Percentiles rank a stretch among this genome's conserved stretches.
These are phyloP conservation scores for Chloropsis hardwickii DNA, from an alignment of 2,113 vertebrate species.

Conservation along the genomic window DNA sequence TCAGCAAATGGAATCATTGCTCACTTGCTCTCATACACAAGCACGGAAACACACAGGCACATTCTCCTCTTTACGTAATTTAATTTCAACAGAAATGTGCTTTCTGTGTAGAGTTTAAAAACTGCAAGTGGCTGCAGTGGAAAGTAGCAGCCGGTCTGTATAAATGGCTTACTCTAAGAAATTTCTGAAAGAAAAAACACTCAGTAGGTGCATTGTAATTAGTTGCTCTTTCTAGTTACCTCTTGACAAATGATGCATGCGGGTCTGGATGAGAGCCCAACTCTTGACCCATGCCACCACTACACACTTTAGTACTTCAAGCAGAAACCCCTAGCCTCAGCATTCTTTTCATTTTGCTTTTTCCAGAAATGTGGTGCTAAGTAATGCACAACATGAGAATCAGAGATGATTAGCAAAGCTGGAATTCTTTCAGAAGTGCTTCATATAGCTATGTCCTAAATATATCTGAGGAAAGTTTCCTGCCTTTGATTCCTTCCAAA, in stretches of 20 bases:
- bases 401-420: conserved; percentile 12
- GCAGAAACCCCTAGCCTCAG: conserved; percentile 31
- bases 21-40: not conserved
- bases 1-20: not conserved
- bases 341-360: conserved; percentile 18
- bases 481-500: not conserved
- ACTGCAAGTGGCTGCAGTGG: not conserved
- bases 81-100: not conserved
- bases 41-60: not conserved
- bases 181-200: conserved; percentile 19
- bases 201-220: conserved; percentile 28
- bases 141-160: not conserved
- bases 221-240: conserved; percentile 57
- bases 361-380: not conserved
- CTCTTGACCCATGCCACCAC: conserved; percentile 57
- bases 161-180: not conserved
- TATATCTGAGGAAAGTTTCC: not conserved
- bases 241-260: conserved; percentile 50
- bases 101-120: conserved; percentile 26
- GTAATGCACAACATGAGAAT: conserved; percentile 9
- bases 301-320: conserved; percentile 40
- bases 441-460: not conserved
- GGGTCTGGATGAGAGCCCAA: conserved; percentile 47
- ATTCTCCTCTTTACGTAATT: not conserved
- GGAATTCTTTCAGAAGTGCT: conserved; percentile 26